These are phyloP conservation scores for Sakesphorus luctuosus DNA, from an alignment of 2,113 vertebrate species.

Conservation along the genomic window DNA sequence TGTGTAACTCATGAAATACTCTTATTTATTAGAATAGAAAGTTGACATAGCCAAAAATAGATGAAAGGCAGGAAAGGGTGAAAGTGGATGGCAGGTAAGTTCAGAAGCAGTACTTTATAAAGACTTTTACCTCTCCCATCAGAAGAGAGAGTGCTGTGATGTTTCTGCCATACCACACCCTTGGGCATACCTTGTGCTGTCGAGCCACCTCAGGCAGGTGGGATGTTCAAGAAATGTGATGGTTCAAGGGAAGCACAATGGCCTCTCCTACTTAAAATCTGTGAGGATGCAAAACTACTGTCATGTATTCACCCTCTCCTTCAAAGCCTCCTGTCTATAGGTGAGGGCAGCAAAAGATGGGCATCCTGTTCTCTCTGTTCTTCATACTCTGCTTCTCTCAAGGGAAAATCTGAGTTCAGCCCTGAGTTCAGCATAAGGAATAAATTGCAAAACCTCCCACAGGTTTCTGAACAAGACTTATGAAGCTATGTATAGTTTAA, in stretches of 20 bases:
- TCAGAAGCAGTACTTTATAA: background rate
- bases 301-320: background rate
- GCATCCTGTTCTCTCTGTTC: background rate
- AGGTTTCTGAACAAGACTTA: background rate
- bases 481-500: background rate
- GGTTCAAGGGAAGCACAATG: slow-evolving; percentile 1
- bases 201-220: background rate
- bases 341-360: background rate
- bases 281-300: background rate
- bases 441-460: background rate
- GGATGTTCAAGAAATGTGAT: background rate
- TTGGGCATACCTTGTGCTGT: background rate
- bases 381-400: background rate
- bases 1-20: background rate
- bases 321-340: slow-evolving; percentile 13
- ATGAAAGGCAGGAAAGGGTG: background rate
- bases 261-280: background rate
- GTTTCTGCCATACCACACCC: background rate
- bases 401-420: background rate
- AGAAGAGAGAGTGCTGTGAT: background rate
- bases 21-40: background rate
- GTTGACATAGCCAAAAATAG: background rate
- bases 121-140: background rate
- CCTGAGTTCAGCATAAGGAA: slow-evolving; percentile 8
- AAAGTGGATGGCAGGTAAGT: background rate